Percentiles rank a stretch among this genome's conserved stretches.
Conservation (phyloP, 2,113 vertebrate species). For the Lepus americanus region DNA sequence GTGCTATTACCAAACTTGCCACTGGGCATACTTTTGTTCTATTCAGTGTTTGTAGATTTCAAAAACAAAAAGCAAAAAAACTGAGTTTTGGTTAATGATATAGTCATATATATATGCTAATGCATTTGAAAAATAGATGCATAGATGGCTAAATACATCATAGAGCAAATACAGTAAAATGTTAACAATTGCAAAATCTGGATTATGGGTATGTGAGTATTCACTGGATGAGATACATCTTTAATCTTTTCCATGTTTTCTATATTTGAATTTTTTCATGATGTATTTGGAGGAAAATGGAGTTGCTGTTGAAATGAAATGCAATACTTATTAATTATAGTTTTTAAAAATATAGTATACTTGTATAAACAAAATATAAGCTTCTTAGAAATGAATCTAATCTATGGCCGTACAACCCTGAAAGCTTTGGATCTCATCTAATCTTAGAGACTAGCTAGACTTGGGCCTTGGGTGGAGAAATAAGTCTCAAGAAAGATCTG, state of each 20-base stretch:
- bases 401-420: too few relatives aligned
- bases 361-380: background rate
- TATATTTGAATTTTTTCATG: background rate
- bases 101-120: too few relatives aligned
- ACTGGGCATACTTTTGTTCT: background rate
- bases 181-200: background rate
- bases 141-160: background rate
- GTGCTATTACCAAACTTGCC: background rate
- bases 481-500: background rate
- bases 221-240: background rate
- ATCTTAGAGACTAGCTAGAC: too few relatives aligned
- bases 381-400: background rate
- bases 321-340: background rate
- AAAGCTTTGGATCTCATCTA: too few relatives aligned
- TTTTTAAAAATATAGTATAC: background rate
- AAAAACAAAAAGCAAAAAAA: too few relatives aligned
- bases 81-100: background rate
- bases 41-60: background rate
- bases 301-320: background rate
- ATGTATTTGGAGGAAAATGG: background rate
- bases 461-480: too few relatives aligned
- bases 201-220: background rate
- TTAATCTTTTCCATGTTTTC: background rate
- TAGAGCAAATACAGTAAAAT: constrained; percentile 12
- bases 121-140: background rate